phyloP scores from a whole-genome alignment of 2,797 vertebrate genomes.

The Darevskia nairensis region DNA sequence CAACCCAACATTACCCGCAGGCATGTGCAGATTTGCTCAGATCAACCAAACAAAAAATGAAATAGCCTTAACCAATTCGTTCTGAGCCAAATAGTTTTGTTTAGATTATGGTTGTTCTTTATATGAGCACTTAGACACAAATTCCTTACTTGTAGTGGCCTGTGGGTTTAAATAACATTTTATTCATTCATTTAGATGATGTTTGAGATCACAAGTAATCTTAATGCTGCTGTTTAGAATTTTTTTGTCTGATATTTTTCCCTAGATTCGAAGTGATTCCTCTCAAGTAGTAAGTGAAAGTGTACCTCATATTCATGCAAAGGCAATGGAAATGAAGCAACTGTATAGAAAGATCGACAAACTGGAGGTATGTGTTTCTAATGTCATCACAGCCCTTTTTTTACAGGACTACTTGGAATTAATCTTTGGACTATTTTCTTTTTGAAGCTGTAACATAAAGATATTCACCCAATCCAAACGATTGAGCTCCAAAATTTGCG shows the following conservation, averaged over 20 bases:
- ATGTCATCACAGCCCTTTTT: neutral
- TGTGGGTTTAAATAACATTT: too few relatives aligned
- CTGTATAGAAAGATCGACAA: slow-evolving; percentile 93
- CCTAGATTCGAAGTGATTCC: slow-evolving; percentile 88
- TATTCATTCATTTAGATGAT: neutral
- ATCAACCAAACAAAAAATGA: neutral
- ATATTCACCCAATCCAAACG: neutral
- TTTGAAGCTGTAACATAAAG: neutral
- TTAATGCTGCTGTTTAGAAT: neutral
- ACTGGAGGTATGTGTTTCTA: slow-evolving; percentile 84
- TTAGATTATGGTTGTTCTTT: neutral
- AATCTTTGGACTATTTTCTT: neutral
- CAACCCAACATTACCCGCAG: neutral
- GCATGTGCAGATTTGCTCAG: neutral
- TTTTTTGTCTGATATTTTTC: slow-evolving; percentile 30
- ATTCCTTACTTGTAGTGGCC: too few relatives aligned
- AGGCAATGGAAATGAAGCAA: slow-evolving; percentile 89
- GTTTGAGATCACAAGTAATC: neutral
- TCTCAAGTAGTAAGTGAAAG: slow-evolving; percentile 91
- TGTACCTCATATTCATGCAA: slow-evolving; percentile 88
- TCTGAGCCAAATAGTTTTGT: neutral
- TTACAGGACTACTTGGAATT: neutral
- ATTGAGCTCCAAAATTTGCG: neutral
- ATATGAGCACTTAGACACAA: neutral
- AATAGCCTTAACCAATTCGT: neutral